Evolutionary conservation across 2,797 vertebrate genomes (phyloP), one percentile per base, ranked within the genome.

Genomic region (Sebastes flavidus): DNA sequence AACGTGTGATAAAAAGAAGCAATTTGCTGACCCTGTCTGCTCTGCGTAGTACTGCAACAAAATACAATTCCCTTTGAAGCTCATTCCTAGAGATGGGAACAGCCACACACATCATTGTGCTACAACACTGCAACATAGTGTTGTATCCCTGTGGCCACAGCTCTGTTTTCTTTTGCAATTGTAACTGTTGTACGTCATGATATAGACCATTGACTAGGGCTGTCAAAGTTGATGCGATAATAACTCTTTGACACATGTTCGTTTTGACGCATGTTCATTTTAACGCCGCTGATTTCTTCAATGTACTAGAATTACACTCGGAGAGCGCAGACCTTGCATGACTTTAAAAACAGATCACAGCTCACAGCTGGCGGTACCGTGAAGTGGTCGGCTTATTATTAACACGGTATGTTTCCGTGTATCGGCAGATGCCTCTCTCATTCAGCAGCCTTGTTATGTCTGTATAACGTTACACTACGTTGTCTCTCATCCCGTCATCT

Each of bases 401-500:
- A 42, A 42, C 13, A 42, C 13, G 38, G 0, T 14, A 0, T 42
- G 38, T 42, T 42, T 42, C 38, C 38, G 13, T 42, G 13, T 34
- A 34, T 34, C 1, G 32, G 32, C 9, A 10, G 32, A 34, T 42
- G 38, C 38, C 13, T 42, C 38, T 42, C 0, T 42, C 38, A 42
- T 42, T 42, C 38, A 42, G 38, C 38, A 42, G 38, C 13, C 38
- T 42, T 42, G 38, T 0, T 42, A 16, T 42, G 38, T 16, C 38
- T 42, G 38, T 42, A 42, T 42, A 42, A 42, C 13, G 38, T 42
- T 42, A 42, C 38, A 16, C 38, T 42, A 16, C 5, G 5, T 6
- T 42, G 38, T 42, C 38, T 42, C 0, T 42, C 38, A 6, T 42
- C 38, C 38, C 38, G 0, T 42, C 38, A 0, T 42, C 38, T 42